Conservation (phyloP, 2,113 vertebrate species). For the Austrofundulus limnaeus region DNA sequence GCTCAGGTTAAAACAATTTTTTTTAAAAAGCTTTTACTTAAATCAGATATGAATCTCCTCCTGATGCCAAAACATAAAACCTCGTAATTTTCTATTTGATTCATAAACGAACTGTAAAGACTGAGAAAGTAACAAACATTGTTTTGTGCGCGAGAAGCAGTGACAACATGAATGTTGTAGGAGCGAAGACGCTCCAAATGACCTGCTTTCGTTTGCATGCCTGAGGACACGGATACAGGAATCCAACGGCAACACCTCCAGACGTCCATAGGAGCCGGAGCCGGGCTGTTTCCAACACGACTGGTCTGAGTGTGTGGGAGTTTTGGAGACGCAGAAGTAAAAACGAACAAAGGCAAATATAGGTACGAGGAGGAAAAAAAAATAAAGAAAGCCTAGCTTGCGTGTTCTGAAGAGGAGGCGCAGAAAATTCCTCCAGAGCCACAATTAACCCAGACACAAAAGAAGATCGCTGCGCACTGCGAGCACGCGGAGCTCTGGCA, state of each 20-base stretch:
- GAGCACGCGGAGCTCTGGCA: conserved; percentile 59
- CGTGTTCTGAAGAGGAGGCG: conserved; percentile 26
- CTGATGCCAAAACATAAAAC: conserved; percentile 29
- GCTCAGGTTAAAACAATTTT: too few species aligned
- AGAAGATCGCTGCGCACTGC: conserved; percentile 45
- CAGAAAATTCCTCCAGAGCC: conserved; percentile 61
- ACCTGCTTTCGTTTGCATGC: conserved; percentile 48
- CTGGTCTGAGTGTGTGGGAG: conserved; percentile 29
- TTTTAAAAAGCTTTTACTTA: conserved; percentile 46
- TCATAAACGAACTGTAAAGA: conserved; percentile 38
- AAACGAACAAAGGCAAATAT: conserved; percentile 1
- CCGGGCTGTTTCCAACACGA: conserved; percentile 1
- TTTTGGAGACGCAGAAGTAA: conserved; percentile 6
- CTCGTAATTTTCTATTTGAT: conserved; percentile 23
- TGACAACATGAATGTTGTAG: conserved; percentile 65
- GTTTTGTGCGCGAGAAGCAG: conserved; percentile 7
- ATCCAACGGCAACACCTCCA: conserved; percentile 25
- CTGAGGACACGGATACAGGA: conserved; percentile 34
- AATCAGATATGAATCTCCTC: conserved; percentile 30
- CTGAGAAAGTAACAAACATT: conserved; percentile 3
- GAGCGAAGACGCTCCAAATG: conserved; percentile 48
- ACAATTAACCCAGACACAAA: conserved; percentile 73
- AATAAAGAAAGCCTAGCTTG: neutral
- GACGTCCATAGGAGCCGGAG: neutral
- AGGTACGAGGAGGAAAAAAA: conserved; percentile 3